Base-by-base conservation (phyloP, 2,113 vertebrate species). In the Parotia lawesii region DNA sequence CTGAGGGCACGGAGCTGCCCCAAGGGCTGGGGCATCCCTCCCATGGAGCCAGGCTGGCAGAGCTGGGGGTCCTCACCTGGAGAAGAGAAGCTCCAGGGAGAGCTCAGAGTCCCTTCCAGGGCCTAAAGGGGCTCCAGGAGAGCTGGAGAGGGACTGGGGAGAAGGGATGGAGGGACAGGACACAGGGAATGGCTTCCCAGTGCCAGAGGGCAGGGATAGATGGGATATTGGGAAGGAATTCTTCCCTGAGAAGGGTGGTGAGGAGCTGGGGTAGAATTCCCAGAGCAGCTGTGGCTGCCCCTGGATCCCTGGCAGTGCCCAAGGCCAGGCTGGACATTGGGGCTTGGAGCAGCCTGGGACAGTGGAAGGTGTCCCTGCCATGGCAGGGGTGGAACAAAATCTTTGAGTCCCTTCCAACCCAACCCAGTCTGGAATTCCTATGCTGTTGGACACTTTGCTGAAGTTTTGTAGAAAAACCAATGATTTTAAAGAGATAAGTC, bases 361-460 rank as follows among this genome's bases (percentile, higher is more conserved):
- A 25, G 37, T 37, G 62, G 81, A 0, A 86, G 45, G 22, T 22
- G 62, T 70, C 73, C 64, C 38, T 70, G 56, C 23, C 40, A 14
- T 24, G 56, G 38, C n/a, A 5, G 47, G 8, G 28, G 19, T n/a
- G 65, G 20, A 0, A n/a, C 0, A 1, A 2, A 28, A 6, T 3
- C 7, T 54, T 20, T 47, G n/a, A 31, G n/a, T 62, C 40, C 28
- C 3, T 51, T 14, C 40, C 48, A n/a, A 2, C 20, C 48, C 56
- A 62, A 20, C 3, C 1, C 40, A 17, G 0, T 4, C n/a, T 71
- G 65, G 42, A 25, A 10, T 72, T 62, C 22, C 61, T n/a, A 14
- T 47, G 42, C 44, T 60, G 17, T 18, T 47, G 60, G 60, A 12
- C 20, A 1, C 13, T 33, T 48, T 17, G 18, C 5, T 65, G 40